Percentiles rank a stretch among this genome's conserved stretches.
These are phyloP conservation scores for Eumerus sabulonum DNA, from an alignment of 2,888 invertebrate species.

Conservation along the genomic window DNA sequence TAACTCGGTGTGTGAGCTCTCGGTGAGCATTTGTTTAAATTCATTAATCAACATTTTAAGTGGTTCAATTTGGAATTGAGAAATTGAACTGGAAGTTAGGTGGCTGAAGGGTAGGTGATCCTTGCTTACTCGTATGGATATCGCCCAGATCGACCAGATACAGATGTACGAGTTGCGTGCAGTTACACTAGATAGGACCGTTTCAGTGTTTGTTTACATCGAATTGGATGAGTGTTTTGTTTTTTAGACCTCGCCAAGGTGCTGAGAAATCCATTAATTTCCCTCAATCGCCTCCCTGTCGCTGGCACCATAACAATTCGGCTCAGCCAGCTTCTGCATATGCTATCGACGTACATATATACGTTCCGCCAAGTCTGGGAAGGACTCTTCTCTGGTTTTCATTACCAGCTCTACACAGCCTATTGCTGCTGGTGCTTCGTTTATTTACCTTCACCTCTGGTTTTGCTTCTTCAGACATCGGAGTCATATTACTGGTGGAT, in stretches of 20 bases:
- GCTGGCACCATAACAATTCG: constrained; percentile 62
- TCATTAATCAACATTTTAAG: constrained; percentile 68
- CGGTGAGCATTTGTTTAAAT: constrained; percentile 53
- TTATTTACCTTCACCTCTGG: constrained; percentile 24
- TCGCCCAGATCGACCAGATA: constrained; percentile 15
- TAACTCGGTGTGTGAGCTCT: constrained; percentile 8
- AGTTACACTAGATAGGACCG: constrained; percentile 6
- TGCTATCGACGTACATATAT: not conserved
- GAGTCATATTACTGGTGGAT: constrained; percentile 74
- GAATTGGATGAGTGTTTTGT: constrained; percentile 33
- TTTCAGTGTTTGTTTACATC: constrained; percentile 43
- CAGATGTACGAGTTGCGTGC: constrained; percentile 31
- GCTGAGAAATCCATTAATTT: constrained; percentile 67
- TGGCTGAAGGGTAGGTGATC: constrained; percentile 26
- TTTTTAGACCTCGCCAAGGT: constrained; percentile 42
- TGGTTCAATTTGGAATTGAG: constrained; percentile 67
- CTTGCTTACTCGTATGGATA: constrained; percentile 27
- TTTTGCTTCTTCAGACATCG: constrained; percentile 48
- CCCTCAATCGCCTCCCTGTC: constrained; percentile 65
- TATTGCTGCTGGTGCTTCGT: constrained; percentile 3
- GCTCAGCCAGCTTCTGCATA: constrained; percentile 48
- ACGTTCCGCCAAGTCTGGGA: not conserved
- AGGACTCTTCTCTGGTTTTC: constrained; percentile 32
- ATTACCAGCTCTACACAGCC: constrained; percentile 2
- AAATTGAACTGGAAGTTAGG: constrained; percentile 55